Evolutionary conservation across 2,888 invertebrate genomes (phyloP).

Genomic region (Trilocha varians): DNA sequence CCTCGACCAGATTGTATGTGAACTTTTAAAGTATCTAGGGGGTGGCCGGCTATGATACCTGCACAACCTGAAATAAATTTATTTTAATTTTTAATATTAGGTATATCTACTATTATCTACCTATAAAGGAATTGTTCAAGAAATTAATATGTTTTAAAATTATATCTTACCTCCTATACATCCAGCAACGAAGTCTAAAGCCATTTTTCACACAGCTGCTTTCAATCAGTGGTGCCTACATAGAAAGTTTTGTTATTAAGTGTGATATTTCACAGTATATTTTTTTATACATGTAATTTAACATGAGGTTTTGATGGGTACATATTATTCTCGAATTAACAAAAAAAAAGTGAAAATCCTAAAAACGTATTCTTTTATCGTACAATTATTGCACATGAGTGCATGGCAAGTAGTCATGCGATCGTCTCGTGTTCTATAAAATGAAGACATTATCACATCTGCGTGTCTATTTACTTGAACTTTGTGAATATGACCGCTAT

Average conservation of each 20-base stretch:
- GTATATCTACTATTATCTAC: background rate
- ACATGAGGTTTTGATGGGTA: no score
- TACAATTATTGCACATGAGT: background rate
- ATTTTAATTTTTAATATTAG: background rate
- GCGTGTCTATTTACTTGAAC: background rate
- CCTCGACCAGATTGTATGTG: conserved; percentile 81
- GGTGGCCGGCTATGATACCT: conserved; percentile 92
- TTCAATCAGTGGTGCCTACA: conserved; percentile 29
- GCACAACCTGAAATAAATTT: conserved; percentile 82
- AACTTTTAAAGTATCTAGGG: conserved; percentile 93
- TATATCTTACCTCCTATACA: conserved; percentile 83
- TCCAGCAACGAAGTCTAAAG: conserved; percentile 87
- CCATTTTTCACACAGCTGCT: conserved; percentile 66
- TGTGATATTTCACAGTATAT: no score
- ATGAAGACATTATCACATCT: conserved; percentile 8
- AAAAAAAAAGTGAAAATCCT: no score
- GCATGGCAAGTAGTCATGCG: background rate
- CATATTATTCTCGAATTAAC: no score
- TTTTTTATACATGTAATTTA: no score
- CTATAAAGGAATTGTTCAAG: background rate
- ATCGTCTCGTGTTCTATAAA: background rate
- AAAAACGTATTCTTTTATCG: no score
- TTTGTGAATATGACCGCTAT: conserved; percentile 8
- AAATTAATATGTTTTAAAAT: background rate
- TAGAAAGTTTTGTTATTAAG: conserved; percentile 8